These are phyloP conservation scores for Protosalanx chinensis DNA, from an alignment of 2,797 vertebrate genomes.

Conservation along the genomic window DNA sequence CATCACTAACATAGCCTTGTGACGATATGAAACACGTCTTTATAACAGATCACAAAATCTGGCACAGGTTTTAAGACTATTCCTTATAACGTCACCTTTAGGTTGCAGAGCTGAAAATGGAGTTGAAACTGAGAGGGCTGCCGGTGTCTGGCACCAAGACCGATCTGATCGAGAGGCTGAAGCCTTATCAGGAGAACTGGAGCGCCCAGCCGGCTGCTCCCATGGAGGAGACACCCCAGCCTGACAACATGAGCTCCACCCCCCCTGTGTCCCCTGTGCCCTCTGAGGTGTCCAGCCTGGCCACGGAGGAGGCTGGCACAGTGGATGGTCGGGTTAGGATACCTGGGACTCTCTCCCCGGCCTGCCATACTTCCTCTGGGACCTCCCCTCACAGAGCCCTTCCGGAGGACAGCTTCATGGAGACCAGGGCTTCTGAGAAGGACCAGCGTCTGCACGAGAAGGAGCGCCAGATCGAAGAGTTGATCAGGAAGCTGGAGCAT, in stretches of 20 bases:
- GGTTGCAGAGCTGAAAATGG: constrained; percentile 95
- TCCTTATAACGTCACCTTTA: constrained; percentile 46
- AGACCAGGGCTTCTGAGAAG: constrained; percentile 74
- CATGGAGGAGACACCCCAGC: constrained; percentile 43
- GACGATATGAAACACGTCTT: not conserved
- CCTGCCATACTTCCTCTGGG: constrained; percentile 30
- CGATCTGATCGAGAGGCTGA: constrained; percentile 91
- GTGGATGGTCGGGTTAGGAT: constrained; percentile 73
- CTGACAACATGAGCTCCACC: constrained; percentile 70
- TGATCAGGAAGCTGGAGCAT: constrained; percentile 90
- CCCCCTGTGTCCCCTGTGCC: constrained; percentile 85
- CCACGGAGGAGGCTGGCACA: constrained; percentile 75
- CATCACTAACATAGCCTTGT: not conserved
- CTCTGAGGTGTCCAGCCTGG: constrained; percentile 79
- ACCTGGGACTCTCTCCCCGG: constrained; percentile 74
- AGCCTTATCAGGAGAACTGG: constrained; percentile 79
- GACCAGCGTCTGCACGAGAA: constrained; percentile 94
- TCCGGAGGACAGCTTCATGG: constrained; percentile 60
- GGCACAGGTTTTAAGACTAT: not conserved
- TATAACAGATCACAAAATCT: not conserved
- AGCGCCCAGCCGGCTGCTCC: constrained; percentile 57
- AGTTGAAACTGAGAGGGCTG: constrained; percentile 88
- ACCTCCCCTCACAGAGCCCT: constrained; percentile 61
- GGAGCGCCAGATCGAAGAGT: constrained; percentile 92
- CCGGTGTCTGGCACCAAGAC: constrained; percentile 96